phyloP scores from a whole-genome alignment of 2,797 vertebrate genomes.

The Heliangelus exortis region DNA sequence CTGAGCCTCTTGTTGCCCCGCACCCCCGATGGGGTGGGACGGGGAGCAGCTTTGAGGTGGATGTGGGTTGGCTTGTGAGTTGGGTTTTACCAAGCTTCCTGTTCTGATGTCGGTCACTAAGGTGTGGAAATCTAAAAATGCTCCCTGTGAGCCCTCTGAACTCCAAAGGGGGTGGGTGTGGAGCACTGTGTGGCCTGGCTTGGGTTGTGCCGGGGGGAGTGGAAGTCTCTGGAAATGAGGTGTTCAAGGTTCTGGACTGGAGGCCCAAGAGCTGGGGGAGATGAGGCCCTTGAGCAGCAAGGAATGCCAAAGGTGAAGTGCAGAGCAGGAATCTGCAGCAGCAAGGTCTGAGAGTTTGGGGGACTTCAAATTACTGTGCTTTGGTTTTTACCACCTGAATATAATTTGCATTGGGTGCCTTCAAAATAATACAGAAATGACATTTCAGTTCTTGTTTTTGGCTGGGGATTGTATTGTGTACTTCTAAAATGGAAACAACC shows the following conservation, averaged over 20 bases:
- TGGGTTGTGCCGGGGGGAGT: not conserved
- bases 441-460: not conserved
- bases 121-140: not conserved
- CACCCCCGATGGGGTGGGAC: accelerated
- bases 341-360: not conserved
- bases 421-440: not conserved
- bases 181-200: not conserved
- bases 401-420: accelerated
- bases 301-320: not conserved
- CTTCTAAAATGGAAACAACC: not conserved
- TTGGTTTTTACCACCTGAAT: not conserved
- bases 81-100: not conserved
- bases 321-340: not conserved
- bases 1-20: accelerated
- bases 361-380: not conserved
- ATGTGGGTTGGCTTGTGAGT: not conserved
- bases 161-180: not conserved
- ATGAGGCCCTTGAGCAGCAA: not conserved
- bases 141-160: accelerated
- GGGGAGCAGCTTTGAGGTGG: not conserved
- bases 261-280: not conserved
- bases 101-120: accelerated
- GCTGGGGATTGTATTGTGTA: not conserved
- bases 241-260: not conserved
- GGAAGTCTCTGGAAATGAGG: slow-evolving; percentile 19